A percentile compares a stretch with the other conserved stretches of the same genome.
These are phyloP conservation scores for Drosophila rellima DNA, from an alignment of 2,888 invertebrate species.

Conservation along the genomic window DNA sequence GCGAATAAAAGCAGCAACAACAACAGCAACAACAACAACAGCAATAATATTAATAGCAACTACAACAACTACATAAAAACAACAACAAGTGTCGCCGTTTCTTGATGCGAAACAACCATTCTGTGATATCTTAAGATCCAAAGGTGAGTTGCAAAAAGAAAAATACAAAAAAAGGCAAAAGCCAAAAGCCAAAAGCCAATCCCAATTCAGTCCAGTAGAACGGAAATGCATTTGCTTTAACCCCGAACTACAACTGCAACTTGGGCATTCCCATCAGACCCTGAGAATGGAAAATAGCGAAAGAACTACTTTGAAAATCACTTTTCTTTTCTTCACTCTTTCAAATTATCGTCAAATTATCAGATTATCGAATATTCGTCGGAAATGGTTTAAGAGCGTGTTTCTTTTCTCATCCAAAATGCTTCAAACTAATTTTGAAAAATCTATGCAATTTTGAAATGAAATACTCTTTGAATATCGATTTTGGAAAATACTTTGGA, in stretches of 20 bases:
- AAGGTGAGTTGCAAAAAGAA: conserved; percentile 64
- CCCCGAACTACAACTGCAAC: background rate
- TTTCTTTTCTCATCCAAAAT: too few relatives aligned
- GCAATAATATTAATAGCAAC: conserved; percentile 20
- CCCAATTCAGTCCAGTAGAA: conserved; percentile 34
- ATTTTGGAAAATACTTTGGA: too few relatives aligned
- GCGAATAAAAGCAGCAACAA: conserved; percentile 32
- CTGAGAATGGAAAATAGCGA: background rate
- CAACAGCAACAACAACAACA: conserved; percentile 17
- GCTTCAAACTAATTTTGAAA: too few relatives aligned
- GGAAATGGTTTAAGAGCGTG: too few relatives aligned
- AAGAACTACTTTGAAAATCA: background rate
- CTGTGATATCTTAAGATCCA: conserved; percentile 81
- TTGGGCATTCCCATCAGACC: background rate
- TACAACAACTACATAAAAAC: conserved; percentile 15
- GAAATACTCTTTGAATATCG: too few relatives aligned
- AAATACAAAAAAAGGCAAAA: conserved; percentile 5
- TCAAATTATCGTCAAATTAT: too few relatives aligned
- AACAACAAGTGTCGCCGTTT: conserved; percentile 62
- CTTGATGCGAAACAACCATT: conserved; percentile 65
- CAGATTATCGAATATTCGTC: too few relatives aligned
- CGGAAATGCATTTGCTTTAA: conserved; percentile 54
- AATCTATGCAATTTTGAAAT: too few relatives aligned
- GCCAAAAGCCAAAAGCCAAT: background rate
- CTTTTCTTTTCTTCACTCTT: too few relatives aligned